These are phyloP conservation scores for Dyspetes luteomarginatus DNA, from an alignment of 2,888 invertebrate species.

Conservation along the genomic window DNA sequence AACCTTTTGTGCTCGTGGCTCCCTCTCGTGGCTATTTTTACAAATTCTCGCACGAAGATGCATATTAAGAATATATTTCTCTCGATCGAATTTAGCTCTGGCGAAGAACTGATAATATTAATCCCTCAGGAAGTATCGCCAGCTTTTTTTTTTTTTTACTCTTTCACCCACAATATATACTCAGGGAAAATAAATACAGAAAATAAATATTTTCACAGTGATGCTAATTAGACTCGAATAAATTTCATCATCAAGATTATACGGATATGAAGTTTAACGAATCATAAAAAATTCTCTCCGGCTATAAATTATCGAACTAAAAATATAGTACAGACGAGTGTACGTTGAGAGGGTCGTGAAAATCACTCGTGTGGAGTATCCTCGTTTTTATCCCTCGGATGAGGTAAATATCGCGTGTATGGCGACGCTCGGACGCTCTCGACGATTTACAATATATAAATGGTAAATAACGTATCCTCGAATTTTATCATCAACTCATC, in stretches of 20 bases:
- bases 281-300: too few relatives aligned
- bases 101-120: conserved; percentile 39
- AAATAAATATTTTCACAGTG: too few relatives aligned
- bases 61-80: too few relatives aligned
- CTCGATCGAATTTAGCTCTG: too few relatives aligned
- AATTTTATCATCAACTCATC: neutral
- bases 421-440: conserved; percentile 45
- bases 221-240: neutral
- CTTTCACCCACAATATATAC: too few relatives aligned
- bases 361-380: conserved; percentile 7
- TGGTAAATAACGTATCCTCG: conserved; percentile 9
- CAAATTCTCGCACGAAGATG: too few relatives aligned
- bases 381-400: neutral
- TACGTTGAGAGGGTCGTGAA: neutral
- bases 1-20: too few relatives aligned
- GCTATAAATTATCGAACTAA: conserved; percentile 21
- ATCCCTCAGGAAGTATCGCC: conserved; percentile 18
- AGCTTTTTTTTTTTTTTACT: neutral
- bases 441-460: conserved; percentile 47
- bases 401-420: conserved; percentile 45
- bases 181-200: too few relatives aligned
- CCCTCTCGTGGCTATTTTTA: too few relatives aligned
- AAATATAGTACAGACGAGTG: conserved; percentile 36
- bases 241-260: conserved; percentile 19
- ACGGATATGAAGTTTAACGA: too few relatives aligned